These are phyloP conservation scores for Pseudomyrmex cubaensis DNA, from an alignment of 1,140 invertebrate genomes.

Conservation along the genomic window DNA sequence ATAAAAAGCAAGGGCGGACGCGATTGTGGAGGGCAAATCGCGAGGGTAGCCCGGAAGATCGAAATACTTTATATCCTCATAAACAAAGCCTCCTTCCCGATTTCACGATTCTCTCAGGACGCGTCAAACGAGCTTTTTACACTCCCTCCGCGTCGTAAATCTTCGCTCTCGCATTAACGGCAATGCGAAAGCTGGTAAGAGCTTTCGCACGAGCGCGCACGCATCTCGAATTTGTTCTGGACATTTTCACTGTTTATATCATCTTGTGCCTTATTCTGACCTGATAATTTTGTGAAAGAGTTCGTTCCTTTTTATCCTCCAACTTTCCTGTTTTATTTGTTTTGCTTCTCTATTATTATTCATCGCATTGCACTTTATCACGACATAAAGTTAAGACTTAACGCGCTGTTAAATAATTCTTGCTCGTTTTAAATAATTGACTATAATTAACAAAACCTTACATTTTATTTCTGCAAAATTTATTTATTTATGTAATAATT, in stretches of 20 bases:
- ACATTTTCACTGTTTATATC: slow-evolving; percentile 48
- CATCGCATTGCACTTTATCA: too few species aligned
- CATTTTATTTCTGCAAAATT: too few species aligned
- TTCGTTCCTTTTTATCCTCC: background rate
- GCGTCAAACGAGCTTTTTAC: slow-evolving; percentile 59
- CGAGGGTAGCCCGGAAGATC: slow-evolving; percentile 37
- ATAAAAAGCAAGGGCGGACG: background rate
- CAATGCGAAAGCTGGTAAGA: slow-evolving; percentile 50
- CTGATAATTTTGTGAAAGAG: slow-evolving; percentile 41
- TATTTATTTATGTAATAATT: too few species aligned
- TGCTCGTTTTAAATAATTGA: too few species aligned
- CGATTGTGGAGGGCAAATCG: slow-evolving; percentile 17
- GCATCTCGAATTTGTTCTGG: slow-evolving; percentile 37
- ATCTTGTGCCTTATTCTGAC: background rate
- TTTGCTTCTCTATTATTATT: background rate
- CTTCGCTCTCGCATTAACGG: slow-evolving; percentile 55
- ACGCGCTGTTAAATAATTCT: too few species aligned
- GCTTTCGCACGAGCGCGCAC: slow-evolving; percentile 39
- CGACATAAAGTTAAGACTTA: too few species aligned
- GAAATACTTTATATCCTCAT: slow-evolving; percentile 55
- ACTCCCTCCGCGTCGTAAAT: slow-evolving; percentile 58
- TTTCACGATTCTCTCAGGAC: slow-evolving; percentile 45
- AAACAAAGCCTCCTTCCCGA: slow-evolving; percentile 56
- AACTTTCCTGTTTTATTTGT: background rate
- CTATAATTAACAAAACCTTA: too few species aligned